Evolutionary conservation across 2,797 vertebrate genomes (phyloP), one percentile per base, ranked within the genome.

Genomic region (Anabas testudineus): DNA sequence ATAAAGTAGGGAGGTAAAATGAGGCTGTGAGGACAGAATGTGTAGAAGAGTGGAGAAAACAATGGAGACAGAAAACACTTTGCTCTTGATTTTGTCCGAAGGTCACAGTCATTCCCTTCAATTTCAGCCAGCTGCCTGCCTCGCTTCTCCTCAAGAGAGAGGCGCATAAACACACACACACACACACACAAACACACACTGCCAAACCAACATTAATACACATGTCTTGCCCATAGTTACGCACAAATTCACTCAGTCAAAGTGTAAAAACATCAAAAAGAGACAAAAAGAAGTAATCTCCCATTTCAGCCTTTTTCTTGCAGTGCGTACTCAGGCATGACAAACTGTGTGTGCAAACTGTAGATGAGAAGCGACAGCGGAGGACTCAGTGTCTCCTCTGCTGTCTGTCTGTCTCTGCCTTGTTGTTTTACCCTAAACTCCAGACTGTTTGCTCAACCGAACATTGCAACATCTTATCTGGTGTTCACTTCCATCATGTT

Each of bases 91-190:
- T 90, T 81, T 70, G 73, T 82, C 57, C 59, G 43, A 90, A 91
- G 89, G 90, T 90, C 89, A 87, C 74, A 79, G 80, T 79, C 76
- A 70, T 87, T 85, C 74, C 65, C 71, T 89, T 83, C 71, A 67
- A 77, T 88, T 85, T 76, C 41, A 19, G 62, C 79, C 82, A 60
- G 64, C 77, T 68, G 78, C 24, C 68, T 43, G 59, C 70, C 57
- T 76, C 62, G 0, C 67, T 67, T 55, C 51, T 52, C 49, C 67
- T 72, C 62, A 47, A 24, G 57, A 22, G 43, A 72, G 57, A 68
- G n/a, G n/a, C n/a, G n/a, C n/a, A n/a, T n/a, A n/a, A n/a, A n/a
- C 41, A 13, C 14, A 42, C 9, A 21, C 56, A 49, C 71, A 43
- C 52, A 46, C 48, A 28, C 28, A 32, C 14, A 9, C 2, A 30